Percentiles rank a stretch among this genome's conserved stretches.
Evolutionary conservation across 2,888 invertebrate species (phyloP).

Genomic region (Drosophila antonietae): DNA sequence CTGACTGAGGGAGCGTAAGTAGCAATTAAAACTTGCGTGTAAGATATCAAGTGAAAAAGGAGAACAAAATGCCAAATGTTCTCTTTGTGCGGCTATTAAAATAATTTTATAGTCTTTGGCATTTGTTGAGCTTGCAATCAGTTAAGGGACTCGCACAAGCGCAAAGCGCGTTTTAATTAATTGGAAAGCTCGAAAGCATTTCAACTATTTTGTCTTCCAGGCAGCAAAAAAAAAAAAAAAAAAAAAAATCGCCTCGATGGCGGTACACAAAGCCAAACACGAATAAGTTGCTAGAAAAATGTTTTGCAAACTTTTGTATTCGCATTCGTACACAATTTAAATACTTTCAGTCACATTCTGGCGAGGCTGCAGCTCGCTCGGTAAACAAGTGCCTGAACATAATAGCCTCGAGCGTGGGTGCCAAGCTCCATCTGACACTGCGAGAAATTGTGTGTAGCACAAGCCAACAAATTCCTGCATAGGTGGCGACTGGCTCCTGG

Average conservation of each 20-base stretch:
- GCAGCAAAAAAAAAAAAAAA: constrained; percentile 17
- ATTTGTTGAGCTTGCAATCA: constrained; percentile 14
- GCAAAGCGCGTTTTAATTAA: constrained; percentile 62
- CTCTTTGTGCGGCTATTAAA: constrained; percentile 32
- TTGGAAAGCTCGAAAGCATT: constrained; percentile 56
- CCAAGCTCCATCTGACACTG: constrained; percentile 45
- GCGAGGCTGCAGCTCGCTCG: constrained; percentile 20
- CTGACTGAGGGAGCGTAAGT: not conserved
- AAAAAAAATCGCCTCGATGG: constrained; percentile 25
- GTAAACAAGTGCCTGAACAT: constrained; percentile 58
- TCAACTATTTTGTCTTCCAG: constrained; percentile 55
- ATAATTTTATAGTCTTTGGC: constrained; percentile 54
- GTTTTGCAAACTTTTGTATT: constrained; percentile 64
- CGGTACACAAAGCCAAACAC: constrained; percentile 6
- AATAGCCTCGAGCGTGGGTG: constrained; percentile 8
- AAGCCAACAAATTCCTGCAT: constrained; percentile 57
- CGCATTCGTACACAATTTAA: constrained; percentile 75
- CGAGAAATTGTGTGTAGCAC: constrained; percentile 59
- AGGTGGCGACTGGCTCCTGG: constrained; percentile 28
- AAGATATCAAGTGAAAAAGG: not conserved
- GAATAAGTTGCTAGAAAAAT: constrained; percentile 55
- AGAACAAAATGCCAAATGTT: constrained; percentile 6
- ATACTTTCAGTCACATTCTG: constrained; percentile 67
- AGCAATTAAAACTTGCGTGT: constrained; percentile 56
- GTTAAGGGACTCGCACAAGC: constrained; percentile 1